These are phyloP conservation scores for Nibea albiflora DNA, from an alignment of 2,113 vertebrate genomes.

Conservation along the genomic window DNA sequence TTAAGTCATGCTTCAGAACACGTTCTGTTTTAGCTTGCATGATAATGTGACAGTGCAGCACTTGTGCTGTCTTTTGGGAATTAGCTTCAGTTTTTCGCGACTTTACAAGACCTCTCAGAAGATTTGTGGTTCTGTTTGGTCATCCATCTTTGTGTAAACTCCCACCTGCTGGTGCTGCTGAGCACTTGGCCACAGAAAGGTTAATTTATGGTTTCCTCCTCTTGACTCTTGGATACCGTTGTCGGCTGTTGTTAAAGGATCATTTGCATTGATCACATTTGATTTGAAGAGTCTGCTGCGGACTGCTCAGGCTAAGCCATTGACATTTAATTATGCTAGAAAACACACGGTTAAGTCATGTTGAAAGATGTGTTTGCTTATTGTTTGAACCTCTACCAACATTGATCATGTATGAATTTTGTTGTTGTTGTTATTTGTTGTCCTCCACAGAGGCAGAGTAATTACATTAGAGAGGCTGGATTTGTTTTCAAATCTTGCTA, in stretches of 20 bases:
- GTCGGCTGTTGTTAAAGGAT: conserved; percentile 45
- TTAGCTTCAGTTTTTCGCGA: background rate
- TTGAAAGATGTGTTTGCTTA: background rate
- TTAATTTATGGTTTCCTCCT: conserved; percentile 37
- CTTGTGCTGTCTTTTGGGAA: background rate
- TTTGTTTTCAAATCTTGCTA: background rate
- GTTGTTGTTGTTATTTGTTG: too few species aligned
- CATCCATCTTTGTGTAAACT: conserved; percentile 26
- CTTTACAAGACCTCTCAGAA: background rate
- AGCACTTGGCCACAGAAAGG: conserved; percentile 44
- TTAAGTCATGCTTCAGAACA: background rate
- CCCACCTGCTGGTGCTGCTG: conserved; percentile 26
- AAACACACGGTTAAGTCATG: background rate
- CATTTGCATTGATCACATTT: conserved; percentile 36
- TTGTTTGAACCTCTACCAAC: background rate
- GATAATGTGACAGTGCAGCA: background rate
- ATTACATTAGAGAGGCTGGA: background rate
- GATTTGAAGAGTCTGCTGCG: conserved; percentile 24
- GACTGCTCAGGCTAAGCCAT: background rate
- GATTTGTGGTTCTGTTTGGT: conserved; percentile 21
- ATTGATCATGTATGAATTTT: background rate
- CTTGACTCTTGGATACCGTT: conserved; percentile 33
- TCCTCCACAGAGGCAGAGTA: background rate
- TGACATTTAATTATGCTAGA: background rate
- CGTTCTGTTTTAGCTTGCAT: background rate